Evolutionary conservation across 2,888 invertebrate species (phyloP), one percentile per base, ranked within the genome.

Genomic region (Drymonia ruficornis): DNA sequence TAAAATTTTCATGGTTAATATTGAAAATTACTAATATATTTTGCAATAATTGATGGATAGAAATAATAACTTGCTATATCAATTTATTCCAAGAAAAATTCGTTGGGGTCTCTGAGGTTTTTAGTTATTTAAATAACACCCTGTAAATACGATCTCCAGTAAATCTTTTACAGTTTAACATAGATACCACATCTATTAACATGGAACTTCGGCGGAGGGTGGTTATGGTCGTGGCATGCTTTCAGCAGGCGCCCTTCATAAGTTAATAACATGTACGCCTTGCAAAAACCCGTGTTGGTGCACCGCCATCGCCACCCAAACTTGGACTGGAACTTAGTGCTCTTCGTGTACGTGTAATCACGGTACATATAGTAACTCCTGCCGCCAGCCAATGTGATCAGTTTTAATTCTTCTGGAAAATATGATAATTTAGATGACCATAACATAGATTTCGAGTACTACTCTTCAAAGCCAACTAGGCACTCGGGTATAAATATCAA

Each of bases 261-360:
- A 0, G 55, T 47, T 23, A 61, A 53, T 49, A 50, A 54, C 19
- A 76, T 57, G 43, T 64, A 70, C 0, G 75, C 65, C n/a, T 57
- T 62, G 53, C 76, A 76, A 0, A 44, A 49, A 0, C 59, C 50
- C n/a, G 64, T 67, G 18, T 53, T 50, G 2, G 63, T 71, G 34
- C 65, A 70, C 6, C 70, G 61, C 67, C 68, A 70, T 40, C 59
- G 11, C 55, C 56, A n/a, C 0, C 59, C 60, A 15, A 28, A 13
- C 16, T 55, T 57, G 7, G 49, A 55, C 7, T 48, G 47, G 38
- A 58, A 61, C 34, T 59, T 56, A 23, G 59, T 56, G n/a, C 63
- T 50, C n/a, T 9, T 13, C 5, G 47, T 34, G 51, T 70, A 76
- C 0, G 74, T 75, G 34, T 70, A 78, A 7, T 60, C 50, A 8